phyloP scores from a whole-genome alignment of 2,797 vertebrate species.

The Crenuchus spilurus region DNA sequence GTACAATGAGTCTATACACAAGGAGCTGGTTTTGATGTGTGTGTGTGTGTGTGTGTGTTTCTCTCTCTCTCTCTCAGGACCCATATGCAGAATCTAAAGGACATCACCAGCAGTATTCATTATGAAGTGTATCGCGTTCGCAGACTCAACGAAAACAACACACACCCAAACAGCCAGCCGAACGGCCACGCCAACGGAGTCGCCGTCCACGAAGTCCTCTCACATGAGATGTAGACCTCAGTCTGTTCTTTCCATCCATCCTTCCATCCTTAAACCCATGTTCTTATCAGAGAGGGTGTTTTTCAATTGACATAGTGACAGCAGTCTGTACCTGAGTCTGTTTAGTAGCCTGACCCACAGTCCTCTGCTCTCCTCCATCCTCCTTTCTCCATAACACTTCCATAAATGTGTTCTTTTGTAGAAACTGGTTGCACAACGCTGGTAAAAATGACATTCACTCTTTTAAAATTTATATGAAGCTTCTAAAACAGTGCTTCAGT shows the following conservation, averaged over 20 bases:
- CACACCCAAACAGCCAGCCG: slow-evolving; percentile 73
- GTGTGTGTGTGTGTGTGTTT: not conserved
- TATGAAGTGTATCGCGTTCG: slow-evolving; percentile 94
- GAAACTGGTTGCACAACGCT: no score
- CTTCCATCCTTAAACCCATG: not conserved
- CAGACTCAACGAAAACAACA: slow-evolving; percentile 87
- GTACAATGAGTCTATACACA: no score
- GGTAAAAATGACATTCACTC: no score
- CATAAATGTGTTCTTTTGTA: not conserved
- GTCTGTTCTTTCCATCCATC: slow-evolving; percentile 13
- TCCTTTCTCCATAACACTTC: no score
- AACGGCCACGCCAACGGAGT: slow-evolving; percentile 81
- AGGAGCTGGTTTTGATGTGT: no score
- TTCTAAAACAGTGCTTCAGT: no score
- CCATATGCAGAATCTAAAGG: slow-evolving; percentile 99
- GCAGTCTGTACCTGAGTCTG: not conserved
- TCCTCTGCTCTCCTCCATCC: not conserved
- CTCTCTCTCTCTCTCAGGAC: slow-evolving; percentile 76
- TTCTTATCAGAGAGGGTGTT: not conserved
- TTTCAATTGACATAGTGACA: not conserved
- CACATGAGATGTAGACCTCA: slow-evolving; percentile 88
- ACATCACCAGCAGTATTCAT: slow-evolving; percentile 96
- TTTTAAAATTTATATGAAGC: no score
- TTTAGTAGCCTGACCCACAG: not conserved
- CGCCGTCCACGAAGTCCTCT: slow-evolving; percentile 79